phyloP scores from a whole-genome alignment of 2,113 vertebrate species.

The Arizona elegans region DNA sequence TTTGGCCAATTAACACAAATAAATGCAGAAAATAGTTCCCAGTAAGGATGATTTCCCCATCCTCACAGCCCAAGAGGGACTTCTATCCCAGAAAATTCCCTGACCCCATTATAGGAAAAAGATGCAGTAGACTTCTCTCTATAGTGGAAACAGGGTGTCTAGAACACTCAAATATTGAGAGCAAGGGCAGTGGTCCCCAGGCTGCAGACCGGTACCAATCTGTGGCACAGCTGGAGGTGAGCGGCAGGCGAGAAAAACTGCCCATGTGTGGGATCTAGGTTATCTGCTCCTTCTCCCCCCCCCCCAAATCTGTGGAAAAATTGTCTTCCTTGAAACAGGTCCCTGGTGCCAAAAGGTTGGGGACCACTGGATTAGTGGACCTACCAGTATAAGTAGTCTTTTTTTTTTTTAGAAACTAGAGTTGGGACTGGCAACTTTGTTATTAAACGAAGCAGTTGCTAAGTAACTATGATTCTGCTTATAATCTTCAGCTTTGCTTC shows the following conservation, averaged over 20 bases:
- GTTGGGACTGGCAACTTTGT: neutral
- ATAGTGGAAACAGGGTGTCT: neutral
- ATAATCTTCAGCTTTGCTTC: neutral
- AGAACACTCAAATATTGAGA: neutral
- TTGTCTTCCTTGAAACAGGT: neutral
- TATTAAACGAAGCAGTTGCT: neutral
- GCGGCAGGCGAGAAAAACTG: neutral
- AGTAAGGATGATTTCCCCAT: neutral
- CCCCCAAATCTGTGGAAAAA: neutral
- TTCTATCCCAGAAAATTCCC: neutral
- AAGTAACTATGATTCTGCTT: neutral
- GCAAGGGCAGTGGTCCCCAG: neutral
- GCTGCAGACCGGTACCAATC: neutral
- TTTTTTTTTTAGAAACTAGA: neutral
- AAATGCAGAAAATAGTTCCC: neutral
- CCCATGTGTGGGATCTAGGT: too few species aligned
- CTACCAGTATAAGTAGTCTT: neutral
- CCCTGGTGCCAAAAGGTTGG: neutral
- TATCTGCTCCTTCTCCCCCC: too few species aligned
- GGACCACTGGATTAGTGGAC: neutral
- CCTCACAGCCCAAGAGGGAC: neutral
- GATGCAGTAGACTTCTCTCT: neutral
- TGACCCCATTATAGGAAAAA: neutral
- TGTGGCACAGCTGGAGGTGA: neutral
- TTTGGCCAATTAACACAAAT: neutral